Evolutionary conservation across 1,140 invertebrate genomes (phyloP).

Genomic region (Halictus rubicundus): DNA sequence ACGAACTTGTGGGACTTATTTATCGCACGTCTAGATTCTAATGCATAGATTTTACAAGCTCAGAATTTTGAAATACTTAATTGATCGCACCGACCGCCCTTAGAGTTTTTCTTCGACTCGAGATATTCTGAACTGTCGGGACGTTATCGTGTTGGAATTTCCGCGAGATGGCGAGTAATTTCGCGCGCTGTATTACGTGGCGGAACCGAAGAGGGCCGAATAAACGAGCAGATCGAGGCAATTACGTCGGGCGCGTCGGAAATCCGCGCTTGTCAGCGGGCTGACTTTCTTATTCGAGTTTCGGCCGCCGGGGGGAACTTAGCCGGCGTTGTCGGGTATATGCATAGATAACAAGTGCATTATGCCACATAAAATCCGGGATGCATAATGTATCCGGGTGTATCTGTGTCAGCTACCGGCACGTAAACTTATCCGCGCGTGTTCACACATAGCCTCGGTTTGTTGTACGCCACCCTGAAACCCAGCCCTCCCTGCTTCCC

Average conservation of each 20-base stretch:
- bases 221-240: background rate
- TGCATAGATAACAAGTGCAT: constrained; percentile 72
- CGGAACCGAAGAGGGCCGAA: background rate
- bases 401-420: constrained; percentile 58
- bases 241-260: background rate
- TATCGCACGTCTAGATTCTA: too few species aligned
- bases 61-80: too few species aligned
- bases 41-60: too few species aligned
- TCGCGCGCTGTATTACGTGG: too few species aligned
- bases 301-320: background rate
- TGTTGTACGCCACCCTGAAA: background rate
- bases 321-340: constrained; percentile 23
- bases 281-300: constrained; percentile 15
- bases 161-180: too few species aligned
- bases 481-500: too few species aligned
- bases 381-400: constrained; percentile 72
- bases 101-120: too few species aligned
- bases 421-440: constrained; percentile 44
- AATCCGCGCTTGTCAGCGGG: background rate
- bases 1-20: too few species aligned
- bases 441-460: constrained; percentile 26
- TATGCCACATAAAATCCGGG: constrained; percentile 70
- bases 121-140: too few species aligned
- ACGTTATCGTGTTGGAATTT: too few species aligned
- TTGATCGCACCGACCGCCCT: too few species aligned